phyloP scores from a whole-genome alignment of 1,140 invertebrate species.

The Whitmania pigra region DNA sequence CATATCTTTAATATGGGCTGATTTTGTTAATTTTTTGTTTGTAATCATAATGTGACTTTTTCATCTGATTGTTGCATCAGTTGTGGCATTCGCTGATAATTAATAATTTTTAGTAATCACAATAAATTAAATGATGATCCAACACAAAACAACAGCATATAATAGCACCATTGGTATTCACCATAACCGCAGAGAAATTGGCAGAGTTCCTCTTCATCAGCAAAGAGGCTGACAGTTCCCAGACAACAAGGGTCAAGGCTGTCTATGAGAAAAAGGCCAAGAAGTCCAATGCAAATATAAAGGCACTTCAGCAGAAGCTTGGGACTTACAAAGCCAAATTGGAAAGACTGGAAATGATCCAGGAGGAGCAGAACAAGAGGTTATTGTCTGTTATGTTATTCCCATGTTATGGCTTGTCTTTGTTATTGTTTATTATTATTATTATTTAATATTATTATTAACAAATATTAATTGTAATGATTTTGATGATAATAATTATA shows the following conservation, averaged over 20 bases:
- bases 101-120: background rate
- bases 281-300: background rate
- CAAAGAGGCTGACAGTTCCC: background rate
- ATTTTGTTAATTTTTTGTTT: too few species aligned
- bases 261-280: background rate
- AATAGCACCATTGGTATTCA: background rate
- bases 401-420: background rate
- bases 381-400: background rate
- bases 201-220: background rate
- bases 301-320: background rate
- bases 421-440: background rate
- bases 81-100: too few species aligned
- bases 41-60: too few species aligned
- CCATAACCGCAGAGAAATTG: background rate
- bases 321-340: background rate
- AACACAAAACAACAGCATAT: background rate
- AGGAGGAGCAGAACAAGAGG: background rate
- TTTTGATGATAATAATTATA: too few species aligned
- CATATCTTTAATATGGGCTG: too few species aligned
- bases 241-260: constrained; percentile 1
- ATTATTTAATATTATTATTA: background rate
- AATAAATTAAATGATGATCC: too few species aligned
- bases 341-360: background rate
- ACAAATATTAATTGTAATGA: too few species aligned
- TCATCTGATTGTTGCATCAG: too few species aligned